Evolutionary conservation across 1,140 invertebrate genomes (phyloP).

Genomic region (Anastrepha obliqua): DNA sequence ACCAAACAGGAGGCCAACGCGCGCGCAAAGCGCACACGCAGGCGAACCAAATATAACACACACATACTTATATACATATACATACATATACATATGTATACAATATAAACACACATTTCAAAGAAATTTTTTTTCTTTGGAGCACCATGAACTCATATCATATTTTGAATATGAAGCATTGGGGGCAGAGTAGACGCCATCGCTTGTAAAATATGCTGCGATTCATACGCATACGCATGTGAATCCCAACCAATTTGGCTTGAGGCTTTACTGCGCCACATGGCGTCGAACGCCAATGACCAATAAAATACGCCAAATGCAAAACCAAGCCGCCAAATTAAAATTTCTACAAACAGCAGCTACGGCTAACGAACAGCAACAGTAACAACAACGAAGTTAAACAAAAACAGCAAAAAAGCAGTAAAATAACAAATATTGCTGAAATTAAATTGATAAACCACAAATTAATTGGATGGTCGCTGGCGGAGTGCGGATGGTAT

Average conservation of each 20-base stretch:
- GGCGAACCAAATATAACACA: neutral
- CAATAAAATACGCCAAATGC: constrained; percentile 70
- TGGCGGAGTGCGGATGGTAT: neutral
- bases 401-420: neutral
- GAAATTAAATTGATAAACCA: constrained; percentile 74
- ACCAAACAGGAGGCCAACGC: neutral
- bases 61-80: neutral
- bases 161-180: constrained; percentile 13
- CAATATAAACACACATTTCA: neutral
- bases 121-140: neutral
- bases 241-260: neutral
- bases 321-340: constrained; percentile 57
- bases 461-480: constrained; percentile 68
- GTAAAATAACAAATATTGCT: constrained; percentile 55
- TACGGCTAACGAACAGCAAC: neutral
- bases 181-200: neutral
- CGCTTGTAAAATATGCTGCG: neutral
- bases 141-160: neutral
- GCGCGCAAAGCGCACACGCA: neutral
- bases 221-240: neutral
- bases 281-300: constrained; percentile 68
- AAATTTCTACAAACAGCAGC: constrained; percentile 32
- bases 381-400: neutral
- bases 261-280: neutral
- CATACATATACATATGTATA: neutral